A percentile compares a stretch with the other conserved stretches of the same genome.
Evolutionary conservation across 2,888 invertebrate genomes (phyloP).

Genomic region (Papilio demoleus): DNA sequence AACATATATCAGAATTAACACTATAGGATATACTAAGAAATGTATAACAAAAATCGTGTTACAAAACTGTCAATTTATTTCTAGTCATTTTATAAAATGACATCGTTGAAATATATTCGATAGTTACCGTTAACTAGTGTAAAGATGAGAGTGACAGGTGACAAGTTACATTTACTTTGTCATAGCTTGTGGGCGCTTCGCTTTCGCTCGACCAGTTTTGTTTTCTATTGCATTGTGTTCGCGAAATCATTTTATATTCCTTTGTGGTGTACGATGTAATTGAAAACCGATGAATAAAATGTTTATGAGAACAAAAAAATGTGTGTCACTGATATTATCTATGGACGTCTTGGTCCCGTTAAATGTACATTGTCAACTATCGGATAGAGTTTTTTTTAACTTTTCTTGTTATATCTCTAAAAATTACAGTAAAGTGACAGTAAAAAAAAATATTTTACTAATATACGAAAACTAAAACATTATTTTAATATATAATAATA

Average conservation of each 20-base stretch:
- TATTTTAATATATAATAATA: no score
- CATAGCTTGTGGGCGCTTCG: constrained; percentile 36
- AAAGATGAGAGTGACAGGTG: constrained; percentile 41
- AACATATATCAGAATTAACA: no score
- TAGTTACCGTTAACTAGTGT: constrained; percentile 42
- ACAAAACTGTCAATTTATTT: constrained; percentile 1
- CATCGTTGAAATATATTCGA: constrained; percentile 37
- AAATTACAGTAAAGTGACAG: no score
- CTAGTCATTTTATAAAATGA: constrained; percentile 31
- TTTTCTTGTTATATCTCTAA: background rate
- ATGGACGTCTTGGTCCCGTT: constrained; percentile 13
- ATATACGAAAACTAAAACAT: no score
- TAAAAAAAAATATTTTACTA: no score
- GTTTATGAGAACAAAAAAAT: constrained; percentile 20
- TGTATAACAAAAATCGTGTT: no score
- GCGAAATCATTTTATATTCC: constrained; percentile 34
- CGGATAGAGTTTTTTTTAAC: background rate
- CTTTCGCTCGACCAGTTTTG: constrained; percentile 36
- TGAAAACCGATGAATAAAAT: constrained; percentile 32
- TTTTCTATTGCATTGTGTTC: constrained; percentile 25
- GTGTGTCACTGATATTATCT: constrained; percentile 7
- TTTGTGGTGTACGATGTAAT: constrained; percentile 20
- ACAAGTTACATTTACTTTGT: constrained; percentile 38
- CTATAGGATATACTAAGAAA: no score
- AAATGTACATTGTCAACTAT: constrained; percentile 9